Conservation (phyloP, 2,888 invertebrate species). For the Yponomeuta plumbellus region DNA sequence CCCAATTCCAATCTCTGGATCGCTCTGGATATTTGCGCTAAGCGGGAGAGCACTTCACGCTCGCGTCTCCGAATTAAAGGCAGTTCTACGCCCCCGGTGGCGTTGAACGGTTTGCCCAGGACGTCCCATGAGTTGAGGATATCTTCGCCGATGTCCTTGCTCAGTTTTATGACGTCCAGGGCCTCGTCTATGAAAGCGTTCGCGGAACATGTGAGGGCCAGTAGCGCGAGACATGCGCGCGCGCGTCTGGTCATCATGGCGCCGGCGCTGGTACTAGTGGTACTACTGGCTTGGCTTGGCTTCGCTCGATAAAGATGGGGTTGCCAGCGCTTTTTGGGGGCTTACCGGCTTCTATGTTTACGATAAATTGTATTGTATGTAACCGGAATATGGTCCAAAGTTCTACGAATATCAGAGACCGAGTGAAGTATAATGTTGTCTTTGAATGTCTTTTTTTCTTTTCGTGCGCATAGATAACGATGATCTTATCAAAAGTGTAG, state of each 20-base stretch:
- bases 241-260: conserved; percentile 54
- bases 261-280: conserved; percentile 55
- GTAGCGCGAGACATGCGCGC: conserved; percentile 44
- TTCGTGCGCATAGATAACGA: no score
- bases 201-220: conserved; percentile 40
- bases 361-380: no score
- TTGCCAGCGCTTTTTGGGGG: neutral
- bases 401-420: no score
- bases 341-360: neutral
- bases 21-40: conserved; percentile 46
- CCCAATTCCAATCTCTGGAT: conserved; percentile 49
- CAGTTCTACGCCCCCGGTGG: conserved; percentile 72
- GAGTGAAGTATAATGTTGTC: no score
- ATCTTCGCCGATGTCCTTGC: conserved; percentile 78
- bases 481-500: no score
- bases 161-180: conserved; percentile 75
- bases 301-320: neutral
- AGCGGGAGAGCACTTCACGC: conserved; percentile 73
- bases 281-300: no score
- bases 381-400: no score
- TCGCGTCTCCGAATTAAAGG: conserved; percentile 79
- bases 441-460: no score
- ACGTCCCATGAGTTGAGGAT: conserved; percentile 80
- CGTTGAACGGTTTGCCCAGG: conserved; percentile 73
- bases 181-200: conserved; percentile 75